phyloP scores from a whole-genome alignment of 2,888 invertebrate species.

The Plagodis dolabraria region DNA sequence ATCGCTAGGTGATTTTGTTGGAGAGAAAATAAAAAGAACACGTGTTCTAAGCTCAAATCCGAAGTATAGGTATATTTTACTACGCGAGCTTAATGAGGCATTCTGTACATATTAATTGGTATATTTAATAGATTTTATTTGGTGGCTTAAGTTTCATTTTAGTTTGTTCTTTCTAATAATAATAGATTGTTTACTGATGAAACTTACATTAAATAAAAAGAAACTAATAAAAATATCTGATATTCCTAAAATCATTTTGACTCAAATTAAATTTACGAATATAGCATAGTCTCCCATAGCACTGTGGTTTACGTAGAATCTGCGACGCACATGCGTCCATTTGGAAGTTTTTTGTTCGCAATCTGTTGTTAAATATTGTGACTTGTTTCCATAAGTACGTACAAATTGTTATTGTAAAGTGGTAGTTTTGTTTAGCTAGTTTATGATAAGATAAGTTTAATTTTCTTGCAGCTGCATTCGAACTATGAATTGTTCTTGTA shows the following conservation, averaged over 20 bases:
- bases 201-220: no score
- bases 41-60: no score
- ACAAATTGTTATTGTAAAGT: slow-evolving; percentile 32
- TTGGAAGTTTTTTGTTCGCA: slow-evolving; percentile 50
- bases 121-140: no score
- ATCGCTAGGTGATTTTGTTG: slow-evolving; percentile 26
- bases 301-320: slow-evolving; percentile 43
- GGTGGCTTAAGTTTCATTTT: no score
- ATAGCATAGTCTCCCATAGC: slow-evolving; percentile 9
- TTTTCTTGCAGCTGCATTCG: neutral
- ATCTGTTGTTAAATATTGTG: slow-evolving; percentile 62
- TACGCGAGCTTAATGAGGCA: no score
- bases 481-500: no score
- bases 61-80: no score
- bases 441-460: slow-evolving; percentile 14
- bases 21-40: slow-evolving; percentile 8
- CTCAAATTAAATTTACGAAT: slow-evolving; percentile 18
- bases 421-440: slow-evolving; percentile 24
- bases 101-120: no score
- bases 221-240: no score
- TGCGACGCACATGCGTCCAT: slow-evolving; percentile 60
- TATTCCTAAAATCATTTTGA: slow-evolving; percentile 2
- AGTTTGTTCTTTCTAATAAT: no score
- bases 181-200: no score
- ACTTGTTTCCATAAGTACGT: slow-evolving; percentile 44